A percentile compares a stretch with the other conserved stretches of the same genome.
These are phyloP conservation scores for Collichthys lucidus DNA, from an alignment of 2,113 vertebrate species.

Conservation along the genomic window DNA sequence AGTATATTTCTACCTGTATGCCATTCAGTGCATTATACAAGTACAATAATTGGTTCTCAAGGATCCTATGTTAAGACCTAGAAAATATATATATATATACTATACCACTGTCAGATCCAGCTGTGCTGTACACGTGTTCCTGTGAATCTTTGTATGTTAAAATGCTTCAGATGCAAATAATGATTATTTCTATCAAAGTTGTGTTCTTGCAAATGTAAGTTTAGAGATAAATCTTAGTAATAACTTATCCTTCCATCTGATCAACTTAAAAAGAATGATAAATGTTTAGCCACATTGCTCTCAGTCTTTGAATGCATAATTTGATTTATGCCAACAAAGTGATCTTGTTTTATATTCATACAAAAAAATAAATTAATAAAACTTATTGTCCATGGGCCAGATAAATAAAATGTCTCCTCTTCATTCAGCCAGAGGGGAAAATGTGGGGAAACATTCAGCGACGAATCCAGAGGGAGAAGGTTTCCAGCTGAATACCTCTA, in stretches of 20 bases:
- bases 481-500: conserved; percentile 62
- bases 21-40: background rate
- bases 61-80: background rate
- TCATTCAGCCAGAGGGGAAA: conserved; percentile 57
- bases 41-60: background rate
- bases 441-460: conserved; percentile 45
- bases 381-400: conserved; percentile 51
- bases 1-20: background rate
- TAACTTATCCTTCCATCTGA: background rate
- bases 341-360: conserved; percentile 50
- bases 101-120: background rate
- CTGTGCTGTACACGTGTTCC: background rate
- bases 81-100: too few species aligned
- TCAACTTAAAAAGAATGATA: background rate
- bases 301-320: conserved; percentile 42
- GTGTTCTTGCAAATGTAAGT: background rate
- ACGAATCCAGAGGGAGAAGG: conserved; percentile 59
- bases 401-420: conserved; percentile 66
- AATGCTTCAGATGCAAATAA: background rate
- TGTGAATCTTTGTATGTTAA: background rate
- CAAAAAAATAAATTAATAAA: conserved; percentile 25
- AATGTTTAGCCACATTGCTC: background rate
- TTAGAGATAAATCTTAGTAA: conserved; percentile 3
- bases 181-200: background rate
- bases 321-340: conserved; percentile 45